Evolutionary conservation across 2,113 vertebrate genomes (phyloP).

Genomic region (pig (Sus scrofa)): T2T-Sscrofa CM000820.6:130412501-130413000

Average conservation of each 20-base stretch:
- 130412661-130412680: neutral
- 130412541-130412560: neutral
- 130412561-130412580: neutral
- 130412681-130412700: neutral
- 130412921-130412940: neutral
- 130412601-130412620: slow-evolving; percentile 18
- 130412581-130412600: neutral
- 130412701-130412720: neutral
- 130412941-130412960: neutral
- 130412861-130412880: neutral
- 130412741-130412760: neutral
- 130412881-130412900: neutral
- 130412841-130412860: neutral
- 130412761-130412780: neutral
- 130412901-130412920: neutral
- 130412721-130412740: neutral
- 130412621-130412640: slow-evolving; percentile 9
- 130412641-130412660: neutral
- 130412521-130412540: neutral
- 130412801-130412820: neutral
- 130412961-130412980: neutral
- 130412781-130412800: neutral
- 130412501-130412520: neutral
- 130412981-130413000: neutral
- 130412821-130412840: neutral